Conservation (phyloP, 1,140 invertebrate species). For the Littorina saxatilis region DNA sequence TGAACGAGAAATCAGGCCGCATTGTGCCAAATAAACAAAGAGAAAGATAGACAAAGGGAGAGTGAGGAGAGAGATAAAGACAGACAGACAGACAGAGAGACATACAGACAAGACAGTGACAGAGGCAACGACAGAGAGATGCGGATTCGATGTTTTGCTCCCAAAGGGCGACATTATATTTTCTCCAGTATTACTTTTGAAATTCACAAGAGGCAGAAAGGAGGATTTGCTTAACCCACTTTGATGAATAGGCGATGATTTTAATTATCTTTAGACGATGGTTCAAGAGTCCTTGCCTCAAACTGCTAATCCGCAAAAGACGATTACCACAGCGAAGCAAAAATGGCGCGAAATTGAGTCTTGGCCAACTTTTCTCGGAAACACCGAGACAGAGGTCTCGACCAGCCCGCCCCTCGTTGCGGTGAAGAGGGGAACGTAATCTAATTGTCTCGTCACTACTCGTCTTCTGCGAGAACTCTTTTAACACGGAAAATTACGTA, state of each 20-base stretch:
- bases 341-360: slow-evolving; percentile 13
- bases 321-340: slow-evolving; percentile 1
- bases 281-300: neutral
- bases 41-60: too few relatives aligned
- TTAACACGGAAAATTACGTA: neutral
- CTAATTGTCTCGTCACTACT: neutral
- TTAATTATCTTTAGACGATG: neutral
- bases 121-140: too few relatives aligned
- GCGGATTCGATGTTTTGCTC: too few relatives aligned
- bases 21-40: too few relatives aligned
- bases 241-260: slow-evolving; percentile 16
- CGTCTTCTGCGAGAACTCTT: neutral
- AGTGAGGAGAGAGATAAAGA: too few relatives aligned
- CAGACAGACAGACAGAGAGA: too few relatives aligned
- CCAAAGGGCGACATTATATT: too few relatives aligned
- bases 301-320: slow-evolving; percentile 11
- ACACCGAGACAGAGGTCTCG: slow-evolving; percentile 5
- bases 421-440: neutral
- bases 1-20: too few relatives aligned
- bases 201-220: neutral
- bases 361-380: neutral
- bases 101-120: too few relatives aligned
- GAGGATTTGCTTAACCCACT: neutral
- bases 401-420: neutral
- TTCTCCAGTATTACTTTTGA: neutral